Evolutionary conservation across 2,113 vertebrate species (phyloP), one percentile per base, ranked within the genome.

Genomic region (Lepidothrix coronata): DNA sequence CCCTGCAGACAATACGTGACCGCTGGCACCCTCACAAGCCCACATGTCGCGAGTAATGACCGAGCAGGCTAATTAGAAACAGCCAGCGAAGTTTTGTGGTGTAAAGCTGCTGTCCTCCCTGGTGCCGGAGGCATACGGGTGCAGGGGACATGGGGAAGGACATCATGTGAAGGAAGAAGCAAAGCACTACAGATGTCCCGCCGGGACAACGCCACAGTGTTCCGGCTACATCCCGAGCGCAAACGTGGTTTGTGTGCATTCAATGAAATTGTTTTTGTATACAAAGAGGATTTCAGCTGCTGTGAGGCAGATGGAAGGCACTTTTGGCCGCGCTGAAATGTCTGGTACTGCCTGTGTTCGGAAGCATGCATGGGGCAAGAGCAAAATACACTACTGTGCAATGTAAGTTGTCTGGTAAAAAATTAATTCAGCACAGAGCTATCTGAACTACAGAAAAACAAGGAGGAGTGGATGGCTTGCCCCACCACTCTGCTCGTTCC

Each of bases 261-360:
- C 43, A 61, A 78, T 72, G 65, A 67, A 79, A 59, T 68, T 87
- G 85, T 41, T 92, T 93, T 65, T 93, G 85, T 91, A 59, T 23
- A 96, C 89, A 94, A 92, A 96, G 96, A 89, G 62, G 93, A 77
- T 57, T 73, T 94, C 86, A 87, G 39, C 39, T 74, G 91, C 86
- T 83, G 89, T 17, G 18, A 33, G 87, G 89, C 95, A 95, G 89
- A 95, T 67, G 92, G 91, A 82, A 88, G 86, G 88, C 51, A 20
- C 82, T 91, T 70, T 87, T 94, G 91, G 86, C 57, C 14, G 18
- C 28, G 3, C 75, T 58, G 81, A 96, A 67, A 95, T 77, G 95
- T 88, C 94, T 85, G 85, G 86, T 93, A 72, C 74, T 65, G 93
- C 75, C 82, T n/a, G 88, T 15, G 7, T 74, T 88, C 23, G 14